Evolutionary conservation across 2,113 vertebrate species (phyloP), one percentile per base, ranked within the genome.

Genomic region (Sinocyclocheilus anophthalmus): DNA sequence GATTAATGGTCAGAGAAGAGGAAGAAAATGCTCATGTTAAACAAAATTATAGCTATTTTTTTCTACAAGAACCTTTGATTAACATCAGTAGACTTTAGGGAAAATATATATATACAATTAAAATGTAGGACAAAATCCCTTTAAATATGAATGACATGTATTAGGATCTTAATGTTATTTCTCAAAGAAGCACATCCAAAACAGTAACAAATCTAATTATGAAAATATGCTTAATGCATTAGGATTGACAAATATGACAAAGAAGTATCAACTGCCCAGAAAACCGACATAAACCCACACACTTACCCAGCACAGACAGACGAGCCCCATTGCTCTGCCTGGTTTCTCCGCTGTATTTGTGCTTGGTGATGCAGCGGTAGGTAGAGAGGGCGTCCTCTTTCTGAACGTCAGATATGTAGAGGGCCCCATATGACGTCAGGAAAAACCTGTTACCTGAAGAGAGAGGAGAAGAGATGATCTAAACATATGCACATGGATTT

Each of bases 351-450:
- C 97, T 99, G 92, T 99, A 99, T 89, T 98, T 99, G 96, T 99
- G 98, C 94, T 97, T 97, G 94, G 98, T 99, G 94, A 98, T 97
- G 95, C 98, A 99, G 94, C 98, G 96, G 92, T 99, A 99, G 91
- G 98, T 99, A 90, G 98, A 99, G 89, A 99, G 96, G 87, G 98
- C 98, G 24, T 99, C 98, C 95, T 99, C 98, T 95, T 99, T 99
- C 95, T 99, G 98, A 87, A 99, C 97, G 83, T 99, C 98, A 5
- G 97, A 97, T 96, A 99, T 99, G 94, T 99, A 99, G 93, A 99
- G 95, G 89, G 97, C 96, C n/a, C 98, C 98, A 0, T 95, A 97
- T 85, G 94, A 95, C 88, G 98, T 98, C 95, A 98, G 96, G 96
- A 96, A 97, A 95, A 98, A 98, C 92, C 98, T 96, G 92, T 97